Evolutionary conservation across 2,888 invertebrate species (phyloP).

Genomic region (Drosophila greeni): DNA sequence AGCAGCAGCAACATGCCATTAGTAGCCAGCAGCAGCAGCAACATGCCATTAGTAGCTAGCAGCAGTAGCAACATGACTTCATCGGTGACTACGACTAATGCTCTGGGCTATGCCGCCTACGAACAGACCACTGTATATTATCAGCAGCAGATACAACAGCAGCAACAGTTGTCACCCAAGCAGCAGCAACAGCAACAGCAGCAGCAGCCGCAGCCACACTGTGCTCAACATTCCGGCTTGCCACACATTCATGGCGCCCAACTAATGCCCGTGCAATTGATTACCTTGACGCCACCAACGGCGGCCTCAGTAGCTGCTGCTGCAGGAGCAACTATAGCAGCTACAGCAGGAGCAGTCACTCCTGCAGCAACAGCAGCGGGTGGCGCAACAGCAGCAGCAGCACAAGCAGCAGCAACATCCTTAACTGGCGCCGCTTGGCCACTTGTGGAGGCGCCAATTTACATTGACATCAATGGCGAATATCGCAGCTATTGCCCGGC

Average conservation of each 20-base stretch:
- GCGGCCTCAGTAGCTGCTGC: conserved; percentile 59
- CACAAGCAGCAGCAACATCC: conserved; percentile 50
- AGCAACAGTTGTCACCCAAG: conserved; percentile 45
- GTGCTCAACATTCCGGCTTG: conserved; percentile 70
- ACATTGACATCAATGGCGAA: conserved; percentile 82
- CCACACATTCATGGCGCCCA: conserved; percentile 78
- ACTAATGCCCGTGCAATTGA: conserved; percentile 80
- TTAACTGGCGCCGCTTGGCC: conserved; percentile 78
- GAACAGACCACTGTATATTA: conserved; percentile 73
- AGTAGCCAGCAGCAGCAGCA: conserved; percentile 7
- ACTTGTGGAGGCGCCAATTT: conserved; percentile 81
- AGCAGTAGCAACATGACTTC: conserved; percentile 31
- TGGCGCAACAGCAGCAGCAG: conserved; percentile 60
- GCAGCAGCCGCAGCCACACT: conserved; percentile 57
- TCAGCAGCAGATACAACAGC: conserved; percentile 56
- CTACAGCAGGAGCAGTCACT: conserved; percentile 35
- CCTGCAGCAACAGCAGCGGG: conserved; percentile 63
- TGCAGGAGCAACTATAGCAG: conserved; percentile 36
- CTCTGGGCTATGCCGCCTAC: conserved; percentile 62
- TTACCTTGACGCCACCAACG: conserved; percentile 75
- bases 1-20: conserved; percentile 17
- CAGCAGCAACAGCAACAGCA: conserved; percentile 50
- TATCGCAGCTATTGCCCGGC: conserved; percentile 79
- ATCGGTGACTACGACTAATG: conserved; percentile 28
- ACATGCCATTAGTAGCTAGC: conserved; percentile 8